A percentile compares a stretch with the other conserved stretches of the same genome.
Conservation (phyloP, 2,888 invertebrate genomes). For the Mellilla xanthometata region DNA sequence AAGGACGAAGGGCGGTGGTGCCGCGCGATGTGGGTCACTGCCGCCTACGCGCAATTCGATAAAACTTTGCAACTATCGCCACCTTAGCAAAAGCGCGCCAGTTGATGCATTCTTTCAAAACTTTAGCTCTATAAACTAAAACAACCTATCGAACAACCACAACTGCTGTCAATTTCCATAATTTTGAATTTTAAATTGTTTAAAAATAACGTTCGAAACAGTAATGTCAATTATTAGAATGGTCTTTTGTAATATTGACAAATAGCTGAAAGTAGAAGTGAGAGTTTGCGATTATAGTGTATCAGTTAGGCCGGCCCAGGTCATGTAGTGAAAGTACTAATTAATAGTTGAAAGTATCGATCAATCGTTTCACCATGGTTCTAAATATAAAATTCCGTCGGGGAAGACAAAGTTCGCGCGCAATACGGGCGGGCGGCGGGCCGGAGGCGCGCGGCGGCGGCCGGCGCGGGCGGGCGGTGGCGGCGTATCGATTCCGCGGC, state of each 20-base stretch:
- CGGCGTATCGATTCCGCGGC: constrained; percentile 77
- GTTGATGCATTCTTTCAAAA: constrained; percentile 26
- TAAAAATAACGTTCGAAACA: constrained; percentile 17
- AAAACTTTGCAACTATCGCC: constrained; percentile 67
- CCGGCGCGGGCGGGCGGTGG: constrained; percentile 53
- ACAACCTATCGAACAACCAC: background rate
- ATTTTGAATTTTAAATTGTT: constrained; percentile 13
- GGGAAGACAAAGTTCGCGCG: constrained; percentile 82
- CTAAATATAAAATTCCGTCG: constrained; percentile 81
- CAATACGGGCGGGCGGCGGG: constrained; percentile 73
- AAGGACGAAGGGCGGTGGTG: constrained; percentile 65
- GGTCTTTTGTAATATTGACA: too few relatives aligned
- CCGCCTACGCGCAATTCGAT: constrained; percentile 77
- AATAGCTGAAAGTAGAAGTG: too few relatives aligned
- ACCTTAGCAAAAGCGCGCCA: constrained; percentile 39
- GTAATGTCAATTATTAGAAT: background rate
- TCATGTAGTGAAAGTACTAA: constrained; percentile 67
- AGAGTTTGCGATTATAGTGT: too few relatives aligned
- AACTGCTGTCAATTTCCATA: background rate
- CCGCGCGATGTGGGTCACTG: constrained; percentile 76
- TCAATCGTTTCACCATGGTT: constrained; percentile 80
- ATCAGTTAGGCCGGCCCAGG: background rate
- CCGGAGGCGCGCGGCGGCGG: constrained; percentile 46
- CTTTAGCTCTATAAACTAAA: constrained; percentile 6
- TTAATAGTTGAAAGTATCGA: constrained; percentile 80